Evolutionary conservation across 2,113 vertebrate species (phyloP).

Genomic region (Panthera uncia): DNA sequence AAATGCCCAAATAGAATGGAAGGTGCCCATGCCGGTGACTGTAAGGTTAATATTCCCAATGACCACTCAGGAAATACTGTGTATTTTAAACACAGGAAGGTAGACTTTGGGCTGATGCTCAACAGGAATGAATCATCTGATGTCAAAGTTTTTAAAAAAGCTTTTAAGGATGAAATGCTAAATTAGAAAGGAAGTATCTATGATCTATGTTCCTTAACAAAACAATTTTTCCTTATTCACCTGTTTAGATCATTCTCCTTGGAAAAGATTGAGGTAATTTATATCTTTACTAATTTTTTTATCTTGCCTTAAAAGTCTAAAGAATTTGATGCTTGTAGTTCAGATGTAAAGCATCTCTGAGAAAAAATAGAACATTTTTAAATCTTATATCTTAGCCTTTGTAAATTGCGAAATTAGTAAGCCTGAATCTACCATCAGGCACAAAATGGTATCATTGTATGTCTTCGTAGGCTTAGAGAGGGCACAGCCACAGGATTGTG

Average conservation of each 20-base stretch:
- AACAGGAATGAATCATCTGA: constrained; percentile 36
- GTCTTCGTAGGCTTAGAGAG: neutral
- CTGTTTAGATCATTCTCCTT: constrained; percentile 51
- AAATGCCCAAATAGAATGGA: neutral
- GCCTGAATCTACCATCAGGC: neutral
- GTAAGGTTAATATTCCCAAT: neutral
- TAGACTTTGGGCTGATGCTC: neutral
- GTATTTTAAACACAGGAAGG: constrained; percentile 47
- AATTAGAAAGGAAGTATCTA: constrained; percentile 29
- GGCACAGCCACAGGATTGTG: neutral
- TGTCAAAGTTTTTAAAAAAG: constrained; percentile 13
- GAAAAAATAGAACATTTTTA: constrained; percentile 18
- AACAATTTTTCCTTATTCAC: constrained; percentile 48
- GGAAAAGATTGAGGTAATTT: constrained; percentile 43
- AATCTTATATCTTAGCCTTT: constrained; percentile 28
- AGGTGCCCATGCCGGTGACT: neutral
- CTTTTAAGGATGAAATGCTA: constrained; percentile 46
- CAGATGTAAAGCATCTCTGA: constrained; percentile 1
- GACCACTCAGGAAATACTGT: constrained; percentile 3
- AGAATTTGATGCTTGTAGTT: constrained; percentile 20
- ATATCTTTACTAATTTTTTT: constrained; percentile 32
- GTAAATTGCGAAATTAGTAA: constrained; percentile 32
- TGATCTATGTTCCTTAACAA: constrained; percentile 30
- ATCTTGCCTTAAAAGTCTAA: constrained; percentile 43
- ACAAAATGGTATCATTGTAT: neutral